Evolutionary conservation across 2,113 vertebrate genomes (phyloP), one percentile per base, ranked within the genome.

Genomic region (Mola mola): DNA sequence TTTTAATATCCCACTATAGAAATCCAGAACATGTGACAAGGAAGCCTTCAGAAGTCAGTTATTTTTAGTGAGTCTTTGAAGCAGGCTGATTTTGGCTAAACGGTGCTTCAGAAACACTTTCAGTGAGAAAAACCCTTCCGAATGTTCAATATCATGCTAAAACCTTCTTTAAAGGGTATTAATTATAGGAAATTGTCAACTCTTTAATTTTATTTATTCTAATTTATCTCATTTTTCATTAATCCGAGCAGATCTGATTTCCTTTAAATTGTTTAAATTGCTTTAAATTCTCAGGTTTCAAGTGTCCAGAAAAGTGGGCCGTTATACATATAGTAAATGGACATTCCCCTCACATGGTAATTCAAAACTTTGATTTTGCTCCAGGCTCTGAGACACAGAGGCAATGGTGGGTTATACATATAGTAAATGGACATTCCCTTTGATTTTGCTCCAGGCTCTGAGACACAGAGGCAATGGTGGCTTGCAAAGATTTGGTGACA

Each of bases 381-480:
- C 77, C 77, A 42, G 38, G 9, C 40, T 49, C 72, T 63, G 47
- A 53, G 25, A 85, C 58, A 77, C 47, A 75, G 25, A 29, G 50
- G 38, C 43, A 62, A 78, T 50, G 72, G 9, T 38, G n/a, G n/a
- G n/a, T n/a, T n/a, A n/a, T n/a, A n/a, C n/a, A n/a, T n/a, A n/a
- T n/a, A n/a, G n/a, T n/a, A n/a, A n/a, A n/a, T n/a, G n/a, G n/a
- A n/a, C n/a, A n/a, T n/a, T n/a, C n/a, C 33, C 5, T 34, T 34
- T 59, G 65, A 77, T 85, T 89, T 86, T 79, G 78, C 79, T 86
- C 79, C 77, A 36, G 40, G 9, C 40, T 49, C 72, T 63, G 47
- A 53, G 25, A 85, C 58, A 77, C 47, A 75, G 25, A 29, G 50
- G 38, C 43, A 62, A 78, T 50, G 72, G 56, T 34, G 41, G 56